Evolutionary conservation across 64 coral and sea anemone species (phyloP), one percentile per base, ranked within the genome.

Genomic region (Dendrophyllia cribrosa): DNA sequence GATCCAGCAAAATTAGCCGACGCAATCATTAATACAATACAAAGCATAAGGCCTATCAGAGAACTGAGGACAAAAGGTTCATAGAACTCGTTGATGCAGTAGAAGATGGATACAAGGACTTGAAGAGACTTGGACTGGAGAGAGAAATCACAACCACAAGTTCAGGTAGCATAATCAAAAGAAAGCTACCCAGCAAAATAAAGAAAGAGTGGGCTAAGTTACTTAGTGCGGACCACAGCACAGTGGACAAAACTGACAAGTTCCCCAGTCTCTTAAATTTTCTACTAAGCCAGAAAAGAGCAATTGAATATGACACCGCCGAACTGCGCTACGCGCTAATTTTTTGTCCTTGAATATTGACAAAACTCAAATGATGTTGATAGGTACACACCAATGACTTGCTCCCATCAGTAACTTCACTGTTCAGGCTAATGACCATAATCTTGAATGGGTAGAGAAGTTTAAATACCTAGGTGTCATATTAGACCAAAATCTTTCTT

Each of bases 101-200:
- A 1, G 86, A 88, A 20, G 51, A 74, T 72, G 86, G 86, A 10
- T 76, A 88, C 21, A 4, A 15, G 61, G 55, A 88, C 53, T 45
- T 87, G 4, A 73, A 74, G 44, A 88, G 86, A 88, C 24, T 88
- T 19, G 70, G 86, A 62, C 71, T 76, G 45, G 86, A 88, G 75
- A 88, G 45, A 48, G 86, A 88, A 74, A 70, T 88, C 9, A 88
- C 86, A 10, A 88, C 86, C 10, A 88, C 86, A 3, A 88, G 56
- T 46, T 74, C 86, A 19, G 53, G 75, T 1, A 88, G 71, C 52
- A 9, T 88, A 43, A 66, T 83, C 62, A 55, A 83, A 47, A 83
- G 45, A 21, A 83, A 83, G 45, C 17, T 83, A 83, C 79, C 56
- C 3, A 60, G 21, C 62, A 55, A 83, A 12, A 3, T 83, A 9